Percentiles rank a stretch among this genome's conserved stretches.
These are phyloP conservation scores for Percina caprodes DNA, from an alignment of 2,113 vertebrate species.

Conservation along the genomic window DNA sequence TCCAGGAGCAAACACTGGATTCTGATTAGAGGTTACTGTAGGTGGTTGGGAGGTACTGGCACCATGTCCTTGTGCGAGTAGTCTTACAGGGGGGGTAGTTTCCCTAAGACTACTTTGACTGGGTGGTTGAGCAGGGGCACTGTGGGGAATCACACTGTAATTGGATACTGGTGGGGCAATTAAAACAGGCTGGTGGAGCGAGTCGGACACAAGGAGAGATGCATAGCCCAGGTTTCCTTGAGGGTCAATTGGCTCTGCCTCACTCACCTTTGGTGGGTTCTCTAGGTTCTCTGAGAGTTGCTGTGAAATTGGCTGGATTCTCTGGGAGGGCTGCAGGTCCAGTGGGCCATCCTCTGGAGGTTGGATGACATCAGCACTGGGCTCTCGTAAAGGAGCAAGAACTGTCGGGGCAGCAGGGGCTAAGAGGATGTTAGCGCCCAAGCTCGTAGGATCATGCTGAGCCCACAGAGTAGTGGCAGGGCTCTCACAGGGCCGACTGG, in stretches of 20 bases:
- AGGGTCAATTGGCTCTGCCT: constrained; percentile 82
- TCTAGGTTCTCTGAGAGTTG: constrained; percentile 92
- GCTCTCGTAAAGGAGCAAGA: constrained; percentile 85
- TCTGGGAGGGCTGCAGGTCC: constrained; percentile 70
- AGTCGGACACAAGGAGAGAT: constrained; percentile 89
- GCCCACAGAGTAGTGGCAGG: constrained; percentile 97
- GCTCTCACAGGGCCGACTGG: constrained; percentile 90
- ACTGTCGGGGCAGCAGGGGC: constrained; percentile 93
- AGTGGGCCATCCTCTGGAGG: constrained; percentile 89
- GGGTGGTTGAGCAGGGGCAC: constrained; percentile 78
- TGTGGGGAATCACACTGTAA: constrained; percentile 86
- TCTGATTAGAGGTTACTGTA: constrained; percentile 72
- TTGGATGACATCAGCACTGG: constrained; percentile 88
- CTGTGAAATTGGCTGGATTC: constrained; percentile 64
- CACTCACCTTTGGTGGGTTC: constrained; percentile 93
- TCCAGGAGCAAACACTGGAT: constrained; percentile 72
- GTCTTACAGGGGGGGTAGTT: constrained; percentile 56
- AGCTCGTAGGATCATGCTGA: constrained; percentile 89
- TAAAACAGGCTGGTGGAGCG: constrained; percentile 90
- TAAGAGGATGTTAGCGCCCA: constrained; percentile 90
- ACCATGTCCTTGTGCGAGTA: constrained; percentile 66
- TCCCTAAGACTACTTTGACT: constrained; percentile 81
- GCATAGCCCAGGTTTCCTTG: constrained; percentile 92
- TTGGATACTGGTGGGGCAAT: constrained; percentile 92
- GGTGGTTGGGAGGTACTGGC: constrained; percentile 64